These are phyloP conservation scores for Silurus glanis DNA, from an alignment of 2,113 vertebrate genomes.

Conservation along the genomic window DNA sequence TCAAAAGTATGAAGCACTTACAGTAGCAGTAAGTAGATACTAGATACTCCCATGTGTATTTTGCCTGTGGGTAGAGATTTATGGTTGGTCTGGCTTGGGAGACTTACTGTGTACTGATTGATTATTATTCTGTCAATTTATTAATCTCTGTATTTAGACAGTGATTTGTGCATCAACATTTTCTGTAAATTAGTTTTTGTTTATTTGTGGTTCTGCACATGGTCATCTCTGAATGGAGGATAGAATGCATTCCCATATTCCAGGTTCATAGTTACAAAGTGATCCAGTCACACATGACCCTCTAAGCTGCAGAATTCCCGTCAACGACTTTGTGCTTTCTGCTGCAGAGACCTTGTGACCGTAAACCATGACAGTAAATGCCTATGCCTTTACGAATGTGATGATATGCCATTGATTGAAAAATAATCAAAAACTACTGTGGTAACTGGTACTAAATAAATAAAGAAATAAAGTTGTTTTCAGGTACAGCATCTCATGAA, in stretches of 20 bases:
- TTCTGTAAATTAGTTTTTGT: not conserved
- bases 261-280: not conserved
- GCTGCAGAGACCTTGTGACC: not conserved
- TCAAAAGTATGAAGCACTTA: not conserved
- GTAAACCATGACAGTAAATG: not conserved
- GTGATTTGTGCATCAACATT: not conserved
- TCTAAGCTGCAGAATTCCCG: not conserved
- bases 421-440: not conserved
- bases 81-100: not conserved
- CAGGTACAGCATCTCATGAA: not conserved
- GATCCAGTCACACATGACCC: not conserved
- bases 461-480: not conserved
- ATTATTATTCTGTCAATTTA: not conserved
- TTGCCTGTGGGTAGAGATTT: not conserved
- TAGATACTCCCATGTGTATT: not conserved
- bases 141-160: not conserved
- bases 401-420: not conserved
- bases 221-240: not conserved
- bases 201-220: not conserved
- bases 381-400: not conserved
- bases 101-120: not conserved
- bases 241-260: not conserved
- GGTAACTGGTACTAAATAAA: not conserved
- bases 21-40: not conserved
- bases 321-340: not conserved